Evolutionary conservation across 2,113 vertebrate genomes (phyloP), one percentile per base, ranked within the genome.

Genomic region (Amblyornis subalaris): DNA sequence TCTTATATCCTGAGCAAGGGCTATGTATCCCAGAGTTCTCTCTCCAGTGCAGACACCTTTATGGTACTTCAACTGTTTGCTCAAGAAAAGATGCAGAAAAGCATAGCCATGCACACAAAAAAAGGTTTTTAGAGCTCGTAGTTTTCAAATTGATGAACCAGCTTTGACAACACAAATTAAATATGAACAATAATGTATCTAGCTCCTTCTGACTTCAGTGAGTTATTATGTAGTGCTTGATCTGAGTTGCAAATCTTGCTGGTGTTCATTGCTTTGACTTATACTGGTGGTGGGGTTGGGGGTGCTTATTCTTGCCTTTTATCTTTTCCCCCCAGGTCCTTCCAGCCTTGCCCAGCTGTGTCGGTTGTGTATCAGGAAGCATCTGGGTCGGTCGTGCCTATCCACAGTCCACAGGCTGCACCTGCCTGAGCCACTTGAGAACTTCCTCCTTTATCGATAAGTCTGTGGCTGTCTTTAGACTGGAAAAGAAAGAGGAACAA

Each of bases 371-470:
- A 96, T 99, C 82, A 98, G 99, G 42, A 98, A 98, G 50, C 96
- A 82, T 18, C 95, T 99, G 88, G 99, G 99, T 29, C 97, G 97
- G 22, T 97, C 94, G 1, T 98, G 98, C 76, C 97, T 98, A 5
- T 97, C 97, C 69, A 78, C 89, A 50, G 86, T 98, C 44, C 97
- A 91, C 72, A 96, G 88, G 66, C 98, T 99, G 19, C 85, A 94
- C 60, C 97, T 99, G 69, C 99, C 99, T 14, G 97, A 97, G 70
- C 98, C 96, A 1, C 96, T 99, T 58, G 94, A 98, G 88, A 97
- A 97, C 91, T 99, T 98, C 91, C 98, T 99, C 36, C 98, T 99
- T 9, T 98, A 98, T 94, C 97, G 94, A 65, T 99, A 97, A 77
- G 33, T n/a, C 50, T 62, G 73, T 13, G 54, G 31, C 26, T 77